Percentiles rank a stretch among this genome's conserved stretches.
Conservation (phyloP, 2,888 invertebrate genomes). For the Zelleria hepariella region DNA sequence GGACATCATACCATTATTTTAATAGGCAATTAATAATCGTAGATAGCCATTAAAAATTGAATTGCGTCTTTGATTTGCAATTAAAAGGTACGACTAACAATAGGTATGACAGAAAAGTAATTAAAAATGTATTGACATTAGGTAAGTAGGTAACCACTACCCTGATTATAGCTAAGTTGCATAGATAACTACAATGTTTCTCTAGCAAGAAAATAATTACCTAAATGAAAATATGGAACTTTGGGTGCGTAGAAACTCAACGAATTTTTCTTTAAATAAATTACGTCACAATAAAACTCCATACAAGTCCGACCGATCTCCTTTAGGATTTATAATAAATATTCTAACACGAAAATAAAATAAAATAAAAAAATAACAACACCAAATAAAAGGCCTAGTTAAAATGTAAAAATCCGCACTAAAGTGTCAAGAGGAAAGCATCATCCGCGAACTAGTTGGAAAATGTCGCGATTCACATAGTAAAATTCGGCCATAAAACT, state of each 20-base stretch:
- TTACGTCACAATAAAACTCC: too few species aligned
- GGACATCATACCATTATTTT: slow-evolving; percentile 19
- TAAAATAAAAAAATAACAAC: background rate
- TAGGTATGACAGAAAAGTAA: background rate
- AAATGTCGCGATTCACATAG: slow-evolving; percentile 20
- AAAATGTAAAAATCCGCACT: background rate
- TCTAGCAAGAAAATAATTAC: too few species aligned
- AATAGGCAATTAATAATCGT: slow-evolving; percentile 8
- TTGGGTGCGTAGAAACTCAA: too few species aligned
- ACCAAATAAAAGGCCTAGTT: background rate
- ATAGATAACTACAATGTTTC: too few species aligned
- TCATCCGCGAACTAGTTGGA: slow-evolving; percentile 12
- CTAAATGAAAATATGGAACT: too few species aligned
- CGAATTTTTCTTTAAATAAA: too few species aligned
- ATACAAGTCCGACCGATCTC: too few species aligned
- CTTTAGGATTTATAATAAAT: background rate
- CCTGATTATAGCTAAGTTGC: too few species aligned
- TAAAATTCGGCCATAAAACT: slow-evolving; percentile 28
- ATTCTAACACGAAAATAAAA: background rate
- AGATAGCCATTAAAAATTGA: background rate
- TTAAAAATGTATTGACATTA: background rate
- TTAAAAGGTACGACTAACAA: background rate
- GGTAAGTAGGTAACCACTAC: too few species aligned
- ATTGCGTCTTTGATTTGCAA: background rate
- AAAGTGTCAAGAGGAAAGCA: background rate